Base-by-base conservation (phyloP, 1,140 invertebrate genomes). In the Dermatophagoides farinae region DNA sequence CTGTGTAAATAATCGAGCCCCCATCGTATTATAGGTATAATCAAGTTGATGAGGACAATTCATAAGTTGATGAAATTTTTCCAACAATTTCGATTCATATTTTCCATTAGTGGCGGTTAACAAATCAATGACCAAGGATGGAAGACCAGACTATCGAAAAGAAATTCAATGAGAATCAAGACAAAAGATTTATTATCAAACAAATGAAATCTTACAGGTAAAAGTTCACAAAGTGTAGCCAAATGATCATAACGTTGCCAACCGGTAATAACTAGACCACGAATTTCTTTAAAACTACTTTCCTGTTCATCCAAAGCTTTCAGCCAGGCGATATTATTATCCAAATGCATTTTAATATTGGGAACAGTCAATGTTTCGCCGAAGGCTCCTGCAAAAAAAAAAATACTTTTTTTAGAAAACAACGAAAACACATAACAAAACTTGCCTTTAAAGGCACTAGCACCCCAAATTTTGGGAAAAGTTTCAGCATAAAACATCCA, bases 191-290 rank as follows among this genome's bases (percentile, higher is more conserved):
- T 25, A 57, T 31, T 60, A 31, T 5, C 12, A 57, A 55, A 55
- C 51, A 55, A 50, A 50, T 14, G 6, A 40, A 39, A 23, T 38
- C 53, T 60, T 41, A 73, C 69, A 6, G 77, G 77, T 1, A 98
- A 71, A 8, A 95, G 72, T 73, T 98, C 93, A 71, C 88, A 93
- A 16, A 96, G 76, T 0, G 86, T 80, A 5, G 88, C 86, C 75
- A 89, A 88, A 70, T 97, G 92, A 71, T 92, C 88, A 68, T 88
- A 93, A 65, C 82, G 72, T 65, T 83, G 82, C 82, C 83, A 85
- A 0, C 82, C 81, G 23, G 81, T 83, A 12, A 84, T 68, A 0
- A 74, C 78, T 57, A 77, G 72, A 6, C 81, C 81, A 59, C 75
- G 70, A 61, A 82, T 75, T n/a, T 66, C 66, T 39, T 76, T 72